Base-by-base conservation (phyloP, 2,797 vertebrate species). In the Coranthus polyacanthus region DNA sequence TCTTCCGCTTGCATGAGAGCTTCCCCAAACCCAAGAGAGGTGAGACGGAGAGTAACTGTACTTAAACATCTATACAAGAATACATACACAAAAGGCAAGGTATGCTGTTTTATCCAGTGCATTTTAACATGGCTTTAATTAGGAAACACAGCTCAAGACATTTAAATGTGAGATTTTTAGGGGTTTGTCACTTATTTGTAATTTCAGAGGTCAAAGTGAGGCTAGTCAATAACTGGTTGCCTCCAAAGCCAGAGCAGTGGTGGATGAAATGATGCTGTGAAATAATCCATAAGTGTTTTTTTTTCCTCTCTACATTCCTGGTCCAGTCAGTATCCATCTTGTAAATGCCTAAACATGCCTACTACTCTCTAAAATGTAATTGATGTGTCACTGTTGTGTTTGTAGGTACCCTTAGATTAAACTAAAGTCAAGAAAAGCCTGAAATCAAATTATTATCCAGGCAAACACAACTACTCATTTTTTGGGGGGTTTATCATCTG, bases 11-110 rank as follows among this genome's bases (percentile, higher is more conserved):
- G 59, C 98, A 99, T 3, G 97, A 99, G 87, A 99, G 97, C 93
- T 99, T 98, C 93, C 97, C 97, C 2, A 99, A 97, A 77, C 98
- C 97, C 80, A 99, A 98, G 84, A 94, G 97, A 81, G 97, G 98
- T 98, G 65, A 26, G 64, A 45, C 12, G 0, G 29, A 22, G 18
- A 1, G 42, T 1, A 16, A 9, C 0, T 7, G 12, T 15, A 24
- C 50, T 5, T 29, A 5, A 15, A 66, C 9, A 37, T 11, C 8
- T 9, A 32, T 32, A 50, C 18, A 51, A 37, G 41, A 15, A 43
- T 36, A 18, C 13, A 9, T 15, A 9, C 3, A 17, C 21, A 12
- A 2, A 41, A 41, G 17, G 11, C 8, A 38, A 29, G 15, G 41
- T 17, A 17, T 2, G 11, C 29, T 38, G 15, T n/a, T 49, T 43